Percentiles rank a stretch among this genome's conserved stretches.
phyloP scores from a whole-genome alignment of 1,140 invertebrate genomes.

The Cydia pomonella region DNA sequence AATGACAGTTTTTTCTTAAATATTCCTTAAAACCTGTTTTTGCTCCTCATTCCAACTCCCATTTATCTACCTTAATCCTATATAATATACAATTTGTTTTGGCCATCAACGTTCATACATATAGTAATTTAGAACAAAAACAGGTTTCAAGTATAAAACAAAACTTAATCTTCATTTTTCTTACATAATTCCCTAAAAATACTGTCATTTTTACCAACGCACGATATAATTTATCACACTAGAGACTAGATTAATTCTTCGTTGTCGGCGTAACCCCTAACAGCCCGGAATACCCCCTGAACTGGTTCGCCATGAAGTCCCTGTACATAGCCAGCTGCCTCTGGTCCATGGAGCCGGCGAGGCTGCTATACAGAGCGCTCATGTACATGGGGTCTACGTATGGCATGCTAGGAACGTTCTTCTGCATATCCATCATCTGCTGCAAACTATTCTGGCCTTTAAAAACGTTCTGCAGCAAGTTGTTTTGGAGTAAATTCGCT shows the following conservation, averaged over 20 bases:
- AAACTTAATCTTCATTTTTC: neutral
- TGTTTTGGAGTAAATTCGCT: slow-evolving; percentile 41
- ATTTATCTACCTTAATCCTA: slow-evolving; percentile 7
- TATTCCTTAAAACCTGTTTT: neutral
- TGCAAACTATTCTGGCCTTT: slow-evolving; percentile 51
- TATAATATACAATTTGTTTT: slow-evolving; percentile 10
- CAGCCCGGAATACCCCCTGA: slow-evolving; percentile 57
- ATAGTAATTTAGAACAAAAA: slow-evolving; percentile 1
- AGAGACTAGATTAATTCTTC: slow-evolving; percentile 65
- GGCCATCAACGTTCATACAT: slow-evolving; percentile 2
- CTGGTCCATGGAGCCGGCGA: slow-evolving; percentile 64
- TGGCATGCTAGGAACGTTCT: slow-evolving; percentile 48
- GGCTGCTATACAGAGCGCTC: slow-evolving; percentile 65
- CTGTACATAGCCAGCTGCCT: slow-evolving; percentile 62
- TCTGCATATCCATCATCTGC: slow-evolving; percentile 61
- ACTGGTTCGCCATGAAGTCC: slow-evolving; percentile 60
- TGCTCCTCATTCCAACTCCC: neutral
- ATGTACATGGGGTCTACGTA: slow-evolving; percentile 72
- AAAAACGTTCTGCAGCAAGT: slow-evolving; percentile 46
- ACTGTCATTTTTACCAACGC: neutral
- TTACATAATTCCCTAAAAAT: neutral
- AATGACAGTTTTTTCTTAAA: neutral
- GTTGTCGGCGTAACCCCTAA: slow-evolving; percentile 64
- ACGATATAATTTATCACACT: slow-evolving; percentile 40
- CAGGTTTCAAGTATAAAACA: neutral